phyloP scores from a whole-genome alignment of 2,113 vertebrate genomes.

The Hemicordylus capensis region DNA sequence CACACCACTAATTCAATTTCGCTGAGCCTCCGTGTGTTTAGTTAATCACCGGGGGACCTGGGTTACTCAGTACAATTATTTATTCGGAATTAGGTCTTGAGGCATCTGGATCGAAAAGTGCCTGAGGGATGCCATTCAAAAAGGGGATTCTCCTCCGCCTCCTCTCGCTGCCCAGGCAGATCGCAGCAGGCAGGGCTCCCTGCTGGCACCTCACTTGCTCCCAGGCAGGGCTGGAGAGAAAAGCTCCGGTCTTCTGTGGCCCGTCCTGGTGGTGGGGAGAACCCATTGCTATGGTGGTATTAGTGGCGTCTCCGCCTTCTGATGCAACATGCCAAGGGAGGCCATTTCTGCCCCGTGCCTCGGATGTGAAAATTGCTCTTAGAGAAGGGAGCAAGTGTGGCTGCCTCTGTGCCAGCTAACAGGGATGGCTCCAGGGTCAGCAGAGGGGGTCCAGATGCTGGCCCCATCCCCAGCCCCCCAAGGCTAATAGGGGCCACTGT shows the following conservation, averaged over 20 bases:
- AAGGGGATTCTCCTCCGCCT: constrained; percentile 38
- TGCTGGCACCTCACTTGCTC: too few relatives aligned
- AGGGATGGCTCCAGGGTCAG: too few relatives aligned
- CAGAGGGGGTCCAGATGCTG: too few relatives aligned
- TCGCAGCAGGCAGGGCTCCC: neutral
- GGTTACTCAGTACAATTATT: constrained; percentile 81
- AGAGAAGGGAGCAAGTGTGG: neutral
- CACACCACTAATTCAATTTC: constrained; percentile 83
- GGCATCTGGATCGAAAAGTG: constrained; percentile 73
- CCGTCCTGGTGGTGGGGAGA: rapidly evolving
- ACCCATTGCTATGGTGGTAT: rapidly evolving
- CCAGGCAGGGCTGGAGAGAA: neutral
- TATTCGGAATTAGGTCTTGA: constrained; percentile 82
- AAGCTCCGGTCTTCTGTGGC: rapidly evolving
- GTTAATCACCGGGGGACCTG: constrained; percentile 80
- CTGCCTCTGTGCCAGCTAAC: neutral
- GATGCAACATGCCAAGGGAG: neutral
- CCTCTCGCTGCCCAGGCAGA: neutral
- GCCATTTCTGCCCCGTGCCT: neutral
- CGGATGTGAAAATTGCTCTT: neutral
- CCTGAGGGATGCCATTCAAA: constrained; percentile 70
- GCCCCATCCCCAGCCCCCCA: too few relatives aligned
- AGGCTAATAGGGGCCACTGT: neutral
- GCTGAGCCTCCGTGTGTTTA: constrained; percentile 77
- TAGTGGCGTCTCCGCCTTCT: neutral